These are phyloP conservation scores for Knipowitschia caucasica DNA, from an alignment of 2,797 vertebrate genomes.

Conservation along the genomic window DNA sequence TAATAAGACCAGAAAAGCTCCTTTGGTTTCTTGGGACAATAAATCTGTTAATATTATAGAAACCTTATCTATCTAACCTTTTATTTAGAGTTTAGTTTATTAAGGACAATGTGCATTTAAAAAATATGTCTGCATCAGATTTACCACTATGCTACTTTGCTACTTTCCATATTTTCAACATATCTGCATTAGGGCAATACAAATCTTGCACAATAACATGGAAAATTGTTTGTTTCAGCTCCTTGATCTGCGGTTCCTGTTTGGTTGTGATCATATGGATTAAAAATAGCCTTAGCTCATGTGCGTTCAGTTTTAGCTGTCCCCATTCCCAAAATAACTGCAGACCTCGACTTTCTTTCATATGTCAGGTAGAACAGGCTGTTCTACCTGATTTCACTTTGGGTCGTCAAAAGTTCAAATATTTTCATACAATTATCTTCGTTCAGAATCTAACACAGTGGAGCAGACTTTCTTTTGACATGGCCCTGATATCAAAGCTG, in stretches of 20 bases:
- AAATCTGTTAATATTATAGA: too few species aligned
- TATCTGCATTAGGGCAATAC: too few species aligned
- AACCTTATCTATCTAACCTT: too few species aligned
- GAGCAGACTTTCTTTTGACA: slow-evolving; percentile 26
- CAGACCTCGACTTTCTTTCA: slow-evolving; percentile 31
- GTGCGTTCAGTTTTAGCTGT: slow-evolving; percentile 18
- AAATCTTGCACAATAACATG: too few species aligned
- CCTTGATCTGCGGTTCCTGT: slow-evolving; percentile 6
- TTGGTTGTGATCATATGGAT: slow-evolving; percentile 26
- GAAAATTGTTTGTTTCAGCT: slow-evolving; percentile 4
- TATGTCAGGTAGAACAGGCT: slow-evolving; percentile 14
- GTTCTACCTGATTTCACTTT: background rate
- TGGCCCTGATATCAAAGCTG: slow-evolving; percentile 31
- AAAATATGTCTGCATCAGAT: too few species aligned
- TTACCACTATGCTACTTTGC: too few species aligned
- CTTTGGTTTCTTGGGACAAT: too few species aligned
- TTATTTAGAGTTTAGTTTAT: too few species aligned
- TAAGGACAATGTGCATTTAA: too few species aligned
- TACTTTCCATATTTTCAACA: too few species aligned
- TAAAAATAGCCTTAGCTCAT: slow-evolving; percentile 9
- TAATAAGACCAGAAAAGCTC: too few species aligned
- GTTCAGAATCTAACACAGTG: background rate
- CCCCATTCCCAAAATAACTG: slow-evolving; percentile 59
- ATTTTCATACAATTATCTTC: background rate
- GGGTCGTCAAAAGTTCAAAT: background rate